These are phyloP conservation scores for Platichthys flesus DNA, from an alignment of 2,113 vertebrate species.

Conservation along the genomic window DNA sequence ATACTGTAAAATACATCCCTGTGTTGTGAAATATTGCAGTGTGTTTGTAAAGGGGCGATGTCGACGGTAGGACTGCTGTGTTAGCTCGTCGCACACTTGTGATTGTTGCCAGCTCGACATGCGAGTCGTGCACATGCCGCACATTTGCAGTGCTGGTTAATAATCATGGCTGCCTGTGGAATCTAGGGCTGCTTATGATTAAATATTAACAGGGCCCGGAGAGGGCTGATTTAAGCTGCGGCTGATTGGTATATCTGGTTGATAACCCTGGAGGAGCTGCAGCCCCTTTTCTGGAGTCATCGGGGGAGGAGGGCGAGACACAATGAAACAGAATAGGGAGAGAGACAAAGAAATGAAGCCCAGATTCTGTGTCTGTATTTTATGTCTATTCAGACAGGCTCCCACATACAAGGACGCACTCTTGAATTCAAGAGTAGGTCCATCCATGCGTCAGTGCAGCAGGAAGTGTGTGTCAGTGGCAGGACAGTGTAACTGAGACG, in stretches of 20 bases:
- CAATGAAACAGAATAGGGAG: slow-evolving; percentile 42
- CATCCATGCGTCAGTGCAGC: slow-evolving; percentile 15
- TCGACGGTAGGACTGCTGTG: neutral
- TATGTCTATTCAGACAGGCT: slow-evolving; percentile 28
- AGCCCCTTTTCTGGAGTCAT: slow-evolving; percentile 37
- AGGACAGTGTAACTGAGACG: slow-evolving; percentile 39
- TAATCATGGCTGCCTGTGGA: slow-evolving; percentile 69
- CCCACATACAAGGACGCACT: slow-evolving; percentile 21
- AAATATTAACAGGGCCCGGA: slow-evolving; percentile 76
- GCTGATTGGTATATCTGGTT: slow-evolving; percentile 75
- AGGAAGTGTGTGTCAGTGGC: neutral
- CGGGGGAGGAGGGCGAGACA: slow-evolving; percentile 29
- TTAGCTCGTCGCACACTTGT: slow-evolving; percentile 27
- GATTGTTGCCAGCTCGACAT: slow-evolving; percentile 28
- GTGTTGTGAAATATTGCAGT: too few relatives aligned
- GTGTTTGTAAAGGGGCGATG: too few relatives aligned
- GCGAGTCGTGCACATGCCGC: slow-evolving; percentile 2
- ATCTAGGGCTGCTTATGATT: slow-evolving; percentile 79
- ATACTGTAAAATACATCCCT: too few relatives aligned
- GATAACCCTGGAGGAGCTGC: slow-evolving; percentile 70
- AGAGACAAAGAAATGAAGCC: slow-evolving; percentile 39
- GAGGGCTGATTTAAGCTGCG: slow-evolving; percentile 70
- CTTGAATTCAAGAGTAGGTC: slow-evolving; percentile 21
- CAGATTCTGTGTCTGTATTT: slow-evolving; percentile 39
- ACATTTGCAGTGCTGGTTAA: slow-evolving; percentile 54